phyloP scores from a whole-genome alignment of 2,888 invertebrate genomes.

The Heliconius cydno region DNA sequence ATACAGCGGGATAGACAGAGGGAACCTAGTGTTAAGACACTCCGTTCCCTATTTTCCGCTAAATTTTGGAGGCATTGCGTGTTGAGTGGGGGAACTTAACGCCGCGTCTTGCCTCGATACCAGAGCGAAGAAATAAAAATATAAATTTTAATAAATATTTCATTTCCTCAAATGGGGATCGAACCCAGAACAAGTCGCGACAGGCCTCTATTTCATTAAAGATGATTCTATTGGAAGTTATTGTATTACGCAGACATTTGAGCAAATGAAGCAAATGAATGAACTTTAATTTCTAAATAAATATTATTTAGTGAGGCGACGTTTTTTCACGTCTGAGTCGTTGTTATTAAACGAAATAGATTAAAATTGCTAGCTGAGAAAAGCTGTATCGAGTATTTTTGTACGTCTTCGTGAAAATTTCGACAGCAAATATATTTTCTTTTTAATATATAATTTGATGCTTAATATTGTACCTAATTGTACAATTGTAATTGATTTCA shows the following conservation, averaged over 20 bases:
- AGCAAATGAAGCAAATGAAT: constrained; percentile 15
- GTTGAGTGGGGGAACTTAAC: too few relatives aligned
- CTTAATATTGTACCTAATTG: background rate
- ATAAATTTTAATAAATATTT: too few relatives aligned
- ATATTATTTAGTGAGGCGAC: background rate
- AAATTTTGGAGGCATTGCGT: too few relatives aligned
- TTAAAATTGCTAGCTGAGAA: constrained; percentile 3
- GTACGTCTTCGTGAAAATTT: background rate
- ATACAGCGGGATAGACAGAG: too few relatives aligned
- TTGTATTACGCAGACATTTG: constrained; percentile 14
- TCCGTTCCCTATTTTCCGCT: too few relatives aligned
- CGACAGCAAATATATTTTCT: background rate
- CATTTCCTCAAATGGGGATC: too few relatives aligned
- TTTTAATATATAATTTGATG: background rate
- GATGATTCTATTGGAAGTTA: background rate
- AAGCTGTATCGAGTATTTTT: constrained; percentile 8
- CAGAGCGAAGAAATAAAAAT: too few relatives aligned
- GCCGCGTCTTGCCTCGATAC: too few relatives aligned
- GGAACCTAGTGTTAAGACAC: background rate
- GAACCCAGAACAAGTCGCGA: too few relatives aligned
- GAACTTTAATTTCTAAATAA: constrained; percentile 18
- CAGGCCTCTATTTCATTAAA: too few relatives aligned
- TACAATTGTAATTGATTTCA: background rate
- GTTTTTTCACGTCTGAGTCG: background rate
- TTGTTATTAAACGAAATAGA: constrained; percentile 16